Base-by-base conservation (phyloP, 1,140 invertebrate genomes). In the Drosophila repleta region DNA sequence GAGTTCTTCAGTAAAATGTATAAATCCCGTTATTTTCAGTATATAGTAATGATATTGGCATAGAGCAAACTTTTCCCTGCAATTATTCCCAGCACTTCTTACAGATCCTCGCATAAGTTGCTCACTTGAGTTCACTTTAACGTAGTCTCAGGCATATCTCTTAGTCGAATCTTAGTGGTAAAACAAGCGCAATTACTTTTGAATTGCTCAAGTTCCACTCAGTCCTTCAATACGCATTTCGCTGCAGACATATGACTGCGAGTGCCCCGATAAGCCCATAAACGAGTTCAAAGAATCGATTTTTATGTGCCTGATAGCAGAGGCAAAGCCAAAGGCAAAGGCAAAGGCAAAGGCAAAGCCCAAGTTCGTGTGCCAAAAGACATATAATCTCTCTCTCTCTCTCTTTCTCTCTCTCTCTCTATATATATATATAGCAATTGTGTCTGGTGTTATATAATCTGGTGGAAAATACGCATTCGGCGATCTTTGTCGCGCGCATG, bases 371-470 rank as follows among this genome's bases (percentile, higher is more conserved):
- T 17, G 39, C 39, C 13, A 8, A 26, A 60, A 37, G 15, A 49
- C 57, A 32, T 60, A 60, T 24, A 6, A n/a, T n/a, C n/a, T n/a
- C n/a, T n/a, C n/a, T n/a, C n/a, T n/a, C n/a, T n/a, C n/a, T n/a
- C n/a, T n/a, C n/a, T n/a, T n/a, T n/a, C n/a, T n/a, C n/a, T n/a
- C n/a, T n/a, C n/a, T n/a, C n/a, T n/a, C n/a, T n/a, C n/a, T 24
- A 20, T 24, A 1, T 11, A 13, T 32, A 15, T 21, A 29, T 46
- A 24, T 41, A 21, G 10, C 15, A 17, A 41, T 26, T 39, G 39
- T 55, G 24, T 15, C 39, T 37, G n/a, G n/a, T n/a, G 29, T 67
- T 67, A 60, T 65, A 66, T 69, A 62, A 62, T 43, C 35, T 17
- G 21, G 43, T 7, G 32, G 20, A 11, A 8, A n/a, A 39, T 24